Evolutionary conservation across 2,797 vertebrate genomes (phyloP), one percentile per base, ranked within the genome.

Genomic region (Tarsius wallacei): DNA sequence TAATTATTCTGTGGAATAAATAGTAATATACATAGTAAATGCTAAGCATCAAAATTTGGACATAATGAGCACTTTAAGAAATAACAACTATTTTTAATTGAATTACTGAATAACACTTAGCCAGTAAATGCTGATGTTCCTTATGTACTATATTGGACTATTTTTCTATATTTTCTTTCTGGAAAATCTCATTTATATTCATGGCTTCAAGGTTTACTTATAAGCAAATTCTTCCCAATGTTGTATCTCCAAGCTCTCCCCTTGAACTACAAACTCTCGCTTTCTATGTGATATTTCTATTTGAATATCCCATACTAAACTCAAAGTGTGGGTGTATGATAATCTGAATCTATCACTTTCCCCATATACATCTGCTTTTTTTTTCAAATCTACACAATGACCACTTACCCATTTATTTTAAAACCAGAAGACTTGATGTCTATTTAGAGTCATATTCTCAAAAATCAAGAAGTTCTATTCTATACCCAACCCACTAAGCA

Each of bases 21-120:
- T 81, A 13, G 64, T 3, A 55, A 24, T 78, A 55, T 89, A 13
- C 33, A 71, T 87, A 26, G 53, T 95, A 90, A 90, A 80, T 93
- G 81, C 3, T 68, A 61, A 49, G 55, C 12, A 87, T 42, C 10
- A 63, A 55, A 9, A 36, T 87, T 82, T 78, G 33, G 49, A 74
- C 61, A 59, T 57, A 87, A 76, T 42, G 17, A 76, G 13, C 51
- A 42, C 13, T 42, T 86, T 51, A 70, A 90, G 5, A 90, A 70
- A 73, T 86, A 89, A 71, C 82, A 47, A 63, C 17, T 61, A 26
- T 33, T 93, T 77, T 68, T 17, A 17, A 36, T 68, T 87, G 36
- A 84, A 91, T 70, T 94, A 53, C 9, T 90, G 63, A 90, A 42
- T n/a, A 80, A 70, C 26, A 81, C 0, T 1, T 55, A 70, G 26